phyloP scores from a whole-genome alignment of 30 jellyfish, hydroid and myxozoan species.

The Pelagia noctiluca region DNA sequence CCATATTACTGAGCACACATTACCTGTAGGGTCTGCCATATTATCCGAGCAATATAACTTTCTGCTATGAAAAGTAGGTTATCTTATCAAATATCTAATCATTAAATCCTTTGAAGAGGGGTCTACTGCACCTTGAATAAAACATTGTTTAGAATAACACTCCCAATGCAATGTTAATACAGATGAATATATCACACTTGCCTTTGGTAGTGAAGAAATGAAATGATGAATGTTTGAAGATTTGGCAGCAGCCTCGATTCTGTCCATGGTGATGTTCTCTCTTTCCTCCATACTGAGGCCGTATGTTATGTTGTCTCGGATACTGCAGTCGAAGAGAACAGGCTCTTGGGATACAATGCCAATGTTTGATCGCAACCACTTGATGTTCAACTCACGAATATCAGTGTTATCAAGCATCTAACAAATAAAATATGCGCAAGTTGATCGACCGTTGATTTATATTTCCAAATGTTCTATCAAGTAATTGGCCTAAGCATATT shows the following conservation, averaged over 20 bases:
- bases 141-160: too few species aligned
- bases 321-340: slow-evolving; percentile 76
- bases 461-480: too few species aligned
- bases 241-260: slow-evolving; percentile 64
- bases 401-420: slow-evolving; percentile 70
- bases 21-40: too few species aligned
- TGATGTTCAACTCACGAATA: slow-evolving; percentile 50
- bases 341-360: slow-evolving; percentile 96
- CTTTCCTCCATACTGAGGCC: slow-evolving; percentile 54
- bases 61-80: too few species aligned
- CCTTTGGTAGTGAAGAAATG: slow-evolving; percentile 71
- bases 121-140: too few species aligned
- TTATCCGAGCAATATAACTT: too few species aligned
- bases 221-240: slow-evolving; percentile 80
- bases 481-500: too few species aligned
- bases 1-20: too few species aligned
- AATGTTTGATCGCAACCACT: slow-evolving; percentile 81
- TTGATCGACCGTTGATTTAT: not conserved
- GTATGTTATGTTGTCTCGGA: slow-evolving; percentile 74
- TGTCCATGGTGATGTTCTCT: slow-evolving; percentile 36
- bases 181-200: not conserved
- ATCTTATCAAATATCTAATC: too few species aligned
- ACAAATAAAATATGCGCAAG: not conserved
- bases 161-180: not conserved
- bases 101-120: too few species aligned